Base-by-base conservation (phyloP, 2,797 vertebrate genomes). In the Chromis chromis region DNA sequence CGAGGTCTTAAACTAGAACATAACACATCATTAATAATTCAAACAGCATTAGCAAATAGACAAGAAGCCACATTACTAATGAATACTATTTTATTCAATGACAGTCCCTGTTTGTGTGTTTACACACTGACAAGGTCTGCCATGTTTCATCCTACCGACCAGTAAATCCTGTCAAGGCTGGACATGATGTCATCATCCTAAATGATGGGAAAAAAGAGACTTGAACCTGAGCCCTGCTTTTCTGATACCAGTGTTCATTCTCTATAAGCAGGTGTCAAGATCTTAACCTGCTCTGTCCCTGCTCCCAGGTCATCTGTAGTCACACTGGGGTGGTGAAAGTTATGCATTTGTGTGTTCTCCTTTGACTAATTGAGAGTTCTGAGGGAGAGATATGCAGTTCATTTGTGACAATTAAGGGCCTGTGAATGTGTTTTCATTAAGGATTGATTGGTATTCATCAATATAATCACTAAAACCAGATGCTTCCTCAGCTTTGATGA, bases 381-480 rank as follows among this genome's bases (percentile, higher is more conserved):
- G 21, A 25, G 8, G 27, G 39, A 39, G 16, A 36, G 6, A 64
- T 70, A 27, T 72, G 25, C 19, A 33, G 25, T 39, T 80, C 19
- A 85, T 69, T 73, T 68, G 12, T 28, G 58, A 57, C 52, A 70
- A 67, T 69, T 65, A 76, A 63, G 42, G n/a, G 27, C 39, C 49
- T 42, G 17, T 65, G 33, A 75, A 77, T 74, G 72, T 65, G 65
- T 64, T 72, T 74, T 67, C 68, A 83, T 82, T 81, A 57, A 53
- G 61, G 31, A 60, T 17, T 68, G 54, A 84, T 54, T 81, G 59
- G 19, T 53, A 61, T 69, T 80, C 65, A 80, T 78, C 28, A 58
- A 42, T 39, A 52, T 65, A 67, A 79, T 85, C 49, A 74, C 36
- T 57, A 10, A 39, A 75, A 88, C 73, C 79, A 85, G 81, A 86